phyloP scores from a whole-genome alignment of 2,113 vertebrate species.

The Geococcyx californianus region DNA sequence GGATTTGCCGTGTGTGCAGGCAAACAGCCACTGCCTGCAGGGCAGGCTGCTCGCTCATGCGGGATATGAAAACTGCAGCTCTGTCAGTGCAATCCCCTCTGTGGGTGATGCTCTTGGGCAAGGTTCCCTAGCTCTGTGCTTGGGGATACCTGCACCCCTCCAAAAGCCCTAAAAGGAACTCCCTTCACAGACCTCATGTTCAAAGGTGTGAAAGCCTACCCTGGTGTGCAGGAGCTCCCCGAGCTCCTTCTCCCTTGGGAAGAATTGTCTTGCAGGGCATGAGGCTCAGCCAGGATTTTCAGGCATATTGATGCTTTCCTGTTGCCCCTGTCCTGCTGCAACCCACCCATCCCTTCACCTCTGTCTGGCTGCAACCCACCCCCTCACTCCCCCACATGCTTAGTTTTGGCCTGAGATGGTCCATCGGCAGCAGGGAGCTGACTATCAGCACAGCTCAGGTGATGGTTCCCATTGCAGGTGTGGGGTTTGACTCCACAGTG shows the following conservation, averaged over 20 bases:
- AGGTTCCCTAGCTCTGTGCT: background rate
- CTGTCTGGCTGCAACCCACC: background rate
- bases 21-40: background rate
- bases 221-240: background rate
- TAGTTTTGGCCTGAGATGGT: background rate
- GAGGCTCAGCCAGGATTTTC: background rate
- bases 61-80: accelerated
- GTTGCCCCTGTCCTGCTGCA: background rate
- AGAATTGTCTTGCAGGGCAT: background rate
- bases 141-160: no score
- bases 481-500: background rate
- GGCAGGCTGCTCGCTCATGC: background rate
- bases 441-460: accelerated
- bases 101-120: background rate
- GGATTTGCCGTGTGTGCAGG: accelerated
- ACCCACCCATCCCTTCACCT: background rate
- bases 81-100: accelerated
- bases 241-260: background rate
- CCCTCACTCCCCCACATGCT: background rate
- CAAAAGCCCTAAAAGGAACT: accelerated
- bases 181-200: no score
- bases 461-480: accelerated
- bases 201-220: background rate
- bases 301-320: background rate
- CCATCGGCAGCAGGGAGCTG: background rate